Base-by-base conservation (phyloP, 2,797 vertebrate species). In the Eulemur coronatus region DNA sequence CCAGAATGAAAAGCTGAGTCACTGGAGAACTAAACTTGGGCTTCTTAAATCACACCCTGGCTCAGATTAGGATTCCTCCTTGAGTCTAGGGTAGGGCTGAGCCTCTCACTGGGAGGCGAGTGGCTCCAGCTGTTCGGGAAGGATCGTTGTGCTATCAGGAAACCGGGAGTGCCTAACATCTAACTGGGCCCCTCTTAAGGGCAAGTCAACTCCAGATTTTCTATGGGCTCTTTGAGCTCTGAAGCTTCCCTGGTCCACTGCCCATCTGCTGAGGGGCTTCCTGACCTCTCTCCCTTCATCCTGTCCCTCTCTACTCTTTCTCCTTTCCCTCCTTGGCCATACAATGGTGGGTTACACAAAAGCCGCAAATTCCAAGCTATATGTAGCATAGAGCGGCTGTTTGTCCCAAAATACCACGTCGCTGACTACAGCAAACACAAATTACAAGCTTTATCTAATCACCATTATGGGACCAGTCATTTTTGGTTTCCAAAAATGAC, bases 401-500 rank as follows among this genome's bases (percentile, higher is more conserved):
- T 98, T 98, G 98, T 98, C 98, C 98, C 97, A 89, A 98, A 98
- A 98, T 98, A 98, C 98, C 97, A 96, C 80, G 73, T 93, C 97
- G 98, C 98, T 99, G 98, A 98, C 98, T 98, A 90, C 98, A 98
- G 98, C 98, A 98, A 98, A 98, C 98, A 98, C 98, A 99, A 99
- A 99, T 98, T 99, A 98, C 98, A 99, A 98, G 98, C 92, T 99
- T 98, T 98, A 98, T 98, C 98, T 98, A 98, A 98, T 96, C 92
- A 73, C 96, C 98, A 94, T 98, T 97, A 97, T 95, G 61, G 70
- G 98, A 98, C 97, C 92, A 96, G 97, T 97, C 55, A 98, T 98
- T 98, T 99, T 75, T 98, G 98, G 95, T 98, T 98, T 98, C 97
- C 92, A 97, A 94, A 97, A 98, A 95, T 97, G 98, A 95, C 84